Conservation (phyloP, 2,113 vertebrate species). For the Rattus rattus region DNA sequence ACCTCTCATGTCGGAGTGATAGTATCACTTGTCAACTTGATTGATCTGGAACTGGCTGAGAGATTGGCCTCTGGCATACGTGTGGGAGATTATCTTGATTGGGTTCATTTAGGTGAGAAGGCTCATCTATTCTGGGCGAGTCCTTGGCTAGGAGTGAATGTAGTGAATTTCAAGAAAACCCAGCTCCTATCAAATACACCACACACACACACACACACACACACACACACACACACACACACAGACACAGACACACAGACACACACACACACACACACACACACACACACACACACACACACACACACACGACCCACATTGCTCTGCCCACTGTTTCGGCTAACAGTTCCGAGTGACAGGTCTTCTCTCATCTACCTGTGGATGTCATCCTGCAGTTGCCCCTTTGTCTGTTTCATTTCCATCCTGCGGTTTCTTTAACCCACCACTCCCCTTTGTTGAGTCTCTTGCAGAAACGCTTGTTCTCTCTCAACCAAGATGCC, state of each 20-base stretch:
- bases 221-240: too few relatives aligned
- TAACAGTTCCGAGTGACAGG: background rate
- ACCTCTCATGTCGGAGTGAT: background rate
- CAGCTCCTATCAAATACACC: background rate
- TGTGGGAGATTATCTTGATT: background rate
- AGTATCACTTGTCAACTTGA: background rate
- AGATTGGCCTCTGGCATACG: background rate
- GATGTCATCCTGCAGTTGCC: background rate
- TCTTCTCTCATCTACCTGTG: background rate
- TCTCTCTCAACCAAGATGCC: background rate
- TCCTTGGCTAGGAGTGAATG: background rate
- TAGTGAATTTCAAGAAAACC: background rate
- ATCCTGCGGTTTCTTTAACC: slow-evolving; percentile 47
- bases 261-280: too few relatives aligned
- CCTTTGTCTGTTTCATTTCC: slow-evolving; percentile 16
- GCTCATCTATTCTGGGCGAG: background rate
- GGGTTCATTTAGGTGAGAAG: background rate
- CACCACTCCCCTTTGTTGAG: background rate
- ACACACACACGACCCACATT: background rate
- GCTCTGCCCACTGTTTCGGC: background rate
- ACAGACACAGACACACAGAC: too few relatives aligned
- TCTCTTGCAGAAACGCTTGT: background rate
- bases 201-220: too few relatives aligned
- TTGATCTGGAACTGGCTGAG: background rate
- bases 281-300: too few relatives aligned